Percentiles rank a stretch among this genome's conserved stretches.
Conservation (phyloP, 2,888 invertebrate species). For the Mythimna pallens region DNA sequence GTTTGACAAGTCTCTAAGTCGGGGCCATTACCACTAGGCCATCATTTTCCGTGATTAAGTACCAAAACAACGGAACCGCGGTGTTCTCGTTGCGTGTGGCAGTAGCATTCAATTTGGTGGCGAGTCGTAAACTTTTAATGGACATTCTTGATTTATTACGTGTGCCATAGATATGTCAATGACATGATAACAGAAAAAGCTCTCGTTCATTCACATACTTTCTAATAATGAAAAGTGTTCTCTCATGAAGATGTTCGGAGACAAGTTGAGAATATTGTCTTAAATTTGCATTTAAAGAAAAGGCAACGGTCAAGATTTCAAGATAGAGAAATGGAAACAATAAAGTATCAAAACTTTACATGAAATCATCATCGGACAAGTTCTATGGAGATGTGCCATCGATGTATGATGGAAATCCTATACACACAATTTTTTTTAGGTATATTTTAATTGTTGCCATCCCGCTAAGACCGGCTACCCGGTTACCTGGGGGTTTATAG, state of each 20-base stretch:
- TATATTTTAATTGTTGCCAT: too few relatives aligned
- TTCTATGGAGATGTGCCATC: too few relatives aligned
- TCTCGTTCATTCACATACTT: slow-evolving; percentile 4
- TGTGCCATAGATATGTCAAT: slow-evolving; percentile 3
- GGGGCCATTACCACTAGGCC: too few relatives aligned
- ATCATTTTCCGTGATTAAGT: slow-evolving; percentile 20
- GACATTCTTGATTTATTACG: slow-evolving; percentile 4
- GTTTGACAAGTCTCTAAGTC: too few relatives aligned
- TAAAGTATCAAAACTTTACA: not conserved
- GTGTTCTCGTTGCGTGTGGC: slow-evolving; percentile 32
- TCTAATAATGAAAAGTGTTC: not conserved
- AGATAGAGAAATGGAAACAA: not conserved
- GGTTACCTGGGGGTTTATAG: too few relatives aligned
- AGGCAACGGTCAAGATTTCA: not conserved
- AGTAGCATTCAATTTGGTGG: slow-evolving; percentile 25
- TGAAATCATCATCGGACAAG: not conserved
- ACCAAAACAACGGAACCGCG: slow-evolving; percentile 26
- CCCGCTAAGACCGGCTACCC: too few relatives aligned
- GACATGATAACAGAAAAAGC: slow-evolving; percentile 4
- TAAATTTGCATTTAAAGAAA: slow-evolving; percentile 1
- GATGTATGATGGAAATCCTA: too few relatives aligned
- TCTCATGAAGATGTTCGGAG: not conserved
- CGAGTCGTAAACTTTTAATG: slow-evolving; percentile 11
- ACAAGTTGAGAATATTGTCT: not conserved
- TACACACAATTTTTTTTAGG: too few relatives aligned